Percentiles rank a stretch among this genome's conserved stretches.
Conservation (phyloP, 2,888 invertebrate genomes). For the Hemicrepidius hirtus region DNA sequence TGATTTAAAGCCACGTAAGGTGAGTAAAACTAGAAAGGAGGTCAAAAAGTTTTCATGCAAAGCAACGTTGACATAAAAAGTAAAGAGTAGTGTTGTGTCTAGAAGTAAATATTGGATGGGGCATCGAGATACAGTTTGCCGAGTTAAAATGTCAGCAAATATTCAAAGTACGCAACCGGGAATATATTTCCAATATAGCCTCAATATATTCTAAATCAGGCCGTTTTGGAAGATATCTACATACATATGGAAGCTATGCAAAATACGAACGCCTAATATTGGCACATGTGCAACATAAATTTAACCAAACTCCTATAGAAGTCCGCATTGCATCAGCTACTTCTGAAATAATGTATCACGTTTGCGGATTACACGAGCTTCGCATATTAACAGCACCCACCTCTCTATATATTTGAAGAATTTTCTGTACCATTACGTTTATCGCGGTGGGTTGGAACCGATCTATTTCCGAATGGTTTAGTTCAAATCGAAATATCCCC, state of each 20-base stretch:
- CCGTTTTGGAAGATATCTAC: slow-evolving; percentile 39
- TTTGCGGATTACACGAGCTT: slow-evolving; percentile 27
- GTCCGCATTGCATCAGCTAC: slow-evolving; percentile 39
- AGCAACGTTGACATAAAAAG: slow-evolving; percentile 2
- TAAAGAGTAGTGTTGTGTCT: neutral
- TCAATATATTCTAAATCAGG: slow-evolving; percentile 44
- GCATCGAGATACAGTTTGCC: slow-evolving; percentile 5
- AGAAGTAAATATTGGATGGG: slow-evolving; percentile 8
- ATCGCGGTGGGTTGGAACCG: slow-evolving; percentile 21
- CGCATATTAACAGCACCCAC: slow-evolving; percentile 26
- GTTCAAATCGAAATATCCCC: slow-evolving; percentile 32
- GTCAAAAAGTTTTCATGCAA: neutral
- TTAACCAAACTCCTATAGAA: slow-evolving; percentile 26
- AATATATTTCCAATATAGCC: slow-evolving; percentile 46
- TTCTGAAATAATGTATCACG: slow-evolving; percentile 38
- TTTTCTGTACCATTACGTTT: slow-evolving; percentile 15
- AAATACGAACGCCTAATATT: slow-evolving; percentile 43
- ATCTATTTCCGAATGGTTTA: slow-evolving; percentile 29
- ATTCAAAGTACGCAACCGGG: slow-evolving; percentile 43
- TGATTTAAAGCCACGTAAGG: too few species aligned
- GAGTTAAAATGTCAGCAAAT: slow-evolving; percentile 45
- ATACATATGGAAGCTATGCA: slow-evolving; percentile 47
- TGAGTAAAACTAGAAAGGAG: too few species aligned
- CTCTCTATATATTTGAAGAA: slow-evolving; percentile 9
- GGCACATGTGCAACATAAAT: slow-evolving; percentile 44